Conservation (phyloP, 37 sponge, comb jelly and placozoan genomes). For the Eunapius fragilis region DNA sequence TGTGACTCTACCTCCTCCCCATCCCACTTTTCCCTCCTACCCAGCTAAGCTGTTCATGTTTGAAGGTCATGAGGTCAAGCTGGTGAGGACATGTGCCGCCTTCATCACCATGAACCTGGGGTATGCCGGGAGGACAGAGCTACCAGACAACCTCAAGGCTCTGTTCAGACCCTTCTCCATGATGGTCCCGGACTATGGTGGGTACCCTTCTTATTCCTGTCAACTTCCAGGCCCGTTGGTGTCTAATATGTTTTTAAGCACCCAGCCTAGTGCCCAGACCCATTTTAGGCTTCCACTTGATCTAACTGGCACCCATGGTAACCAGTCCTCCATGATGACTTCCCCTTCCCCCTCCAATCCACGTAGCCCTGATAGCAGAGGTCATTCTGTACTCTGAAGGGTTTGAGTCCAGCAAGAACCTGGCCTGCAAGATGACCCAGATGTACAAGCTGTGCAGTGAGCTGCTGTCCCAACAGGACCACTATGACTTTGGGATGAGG, state of each 20-base stretch:
- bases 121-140: conserved; percentile 97
- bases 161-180: conserved; percentile 99
- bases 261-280: too few species aligned
- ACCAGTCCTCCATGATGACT: too few species aligned
- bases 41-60: conserved; percentile 87
- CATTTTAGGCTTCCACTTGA: too few species aligned
- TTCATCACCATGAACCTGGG: conserved; percentile 99
- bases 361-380: conserved; percentile 93
- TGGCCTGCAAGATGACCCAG: conserved; percentile 96
- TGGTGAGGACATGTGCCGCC: conserved; percentile 88
- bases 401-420: conserved; percentile 93
- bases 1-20: not conserved
- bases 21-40: not conserved
- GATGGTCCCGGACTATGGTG: conserved; percentile 97
- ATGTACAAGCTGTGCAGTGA: conserved; percentile 99
- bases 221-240: too few species aligned
- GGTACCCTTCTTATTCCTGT: not conserved
- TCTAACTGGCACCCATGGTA: too few species aligned
- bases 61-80: conserved; percentile 97
- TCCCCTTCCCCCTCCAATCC: not conserved
- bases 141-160: conserved; percentile 98
- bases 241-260: too few species aligned
- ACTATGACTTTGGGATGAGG: conserved; percentile 99
- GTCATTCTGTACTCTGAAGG: conserved; percentile 99
- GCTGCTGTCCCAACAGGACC: conserved; percentile 97